Conservation (phyloP, 64 coral and sea anemone genomes). For the Stichodactyla helianthus region DNA sequence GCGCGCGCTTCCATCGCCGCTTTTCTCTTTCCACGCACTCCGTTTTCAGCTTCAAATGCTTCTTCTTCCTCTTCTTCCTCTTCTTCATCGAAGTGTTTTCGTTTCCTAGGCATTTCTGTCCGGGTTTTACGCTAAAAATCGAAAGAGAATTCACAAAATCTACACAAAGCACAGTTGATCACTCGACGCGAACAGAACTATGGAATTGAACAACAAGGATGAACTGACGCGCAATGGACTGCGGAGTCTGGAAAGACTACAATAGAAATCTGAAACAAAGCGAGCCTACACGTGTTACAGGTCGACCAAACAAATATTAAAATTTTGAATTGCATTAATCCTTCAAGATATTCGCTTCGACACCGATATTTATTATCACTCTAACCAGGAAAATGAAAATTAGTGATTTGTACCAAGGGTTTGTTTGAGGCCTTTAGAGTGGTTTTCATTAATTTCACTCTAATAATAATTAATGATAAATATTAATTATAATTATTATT, state of each 20-base stretch:
- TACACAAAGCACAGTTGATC: background rate
- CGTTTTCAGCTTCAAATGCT: slow-evolving; percentile 61
- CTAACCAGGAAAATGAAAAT: no score
- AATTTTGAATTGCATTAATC: background rate
- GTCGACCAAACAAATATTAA: background rate
- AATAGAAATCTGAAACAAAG: background rate
- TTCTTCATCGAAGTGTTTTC: slow-evolving; percentile 84
- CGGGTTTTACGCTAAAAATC: background rate
- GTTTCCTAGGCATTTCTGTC: slow-evolving; percentile 70
- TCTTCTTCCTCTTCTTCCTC: slow-evolving; percentile 78
- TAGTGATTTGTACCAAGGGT: no score
- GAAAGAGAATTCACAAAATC: background rate
- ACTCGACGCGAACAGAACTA: slow-evolving; percentile 37
- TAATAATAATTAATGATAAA: no score
- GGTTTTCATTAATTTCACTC: no score
- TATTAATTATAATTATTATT: no score
- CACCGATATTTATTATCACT: no score
- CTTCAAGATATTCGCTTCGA: background rate
- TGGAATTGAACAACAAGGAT: slow-evolving; percentile 16
- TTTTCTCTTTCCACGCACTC: slow-evolving; percentile 53
- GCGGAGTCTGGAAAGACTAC: background rate
- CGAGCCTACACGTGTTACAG: slow-evolving; percentile 29
- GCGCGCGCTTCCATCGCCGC: slow-evolving; percentile 69
- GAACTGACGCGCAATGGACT: slow-evolving; percentile 1
- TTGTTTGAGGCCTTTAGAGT: no score